These are phyloP conservation scores for Panthera tigris DNA, from an alignment of 2,113 vertebrate species.

Conservation along the genomic window DNA sequence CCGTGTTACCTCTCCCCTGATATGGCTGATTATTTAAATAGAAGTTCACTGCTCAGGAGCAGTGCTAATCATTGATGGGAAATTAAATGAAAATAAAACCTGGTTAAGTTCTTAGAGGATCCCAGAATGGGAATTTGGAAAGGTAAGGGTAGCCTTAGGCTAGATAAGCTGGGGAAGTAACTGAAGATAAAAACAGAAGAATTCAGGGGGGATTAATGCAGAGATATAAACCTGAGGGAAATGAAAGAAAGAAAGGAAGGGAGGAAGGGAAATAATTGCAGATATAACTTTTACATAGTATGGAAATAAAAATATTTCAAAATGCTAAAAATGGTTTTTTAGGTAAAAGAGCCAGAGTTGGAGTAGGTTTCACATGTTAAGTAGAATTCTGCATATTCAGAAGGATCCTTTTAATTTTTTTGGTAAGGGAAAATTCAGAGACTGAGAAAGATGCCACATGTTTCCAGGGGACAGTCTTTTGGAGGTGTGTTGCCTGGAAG, in stretches of 20 bases:
- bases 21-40: not conserved
- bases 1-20: not conserved
- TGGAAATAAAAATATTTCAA: constrained; percentile 21
- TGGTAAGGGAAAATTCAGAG: not conserved
- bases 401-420: not conserved
- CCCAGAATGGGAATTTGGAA: constrained; percentile 25
- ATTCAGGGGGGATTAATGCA: not conserved
- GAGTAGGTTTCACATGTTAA: not conserved
- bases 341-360: not conserved
- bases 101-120: not conserved
- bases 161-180: not conserved
- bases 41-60: not conserved
- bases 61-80: constrained; percentile 23
- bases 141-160: not conserved
- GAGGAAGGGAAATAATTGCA: not conserved
- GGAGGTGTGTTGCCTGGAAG: not conserved
- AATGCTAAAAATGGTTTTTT: not conserved
- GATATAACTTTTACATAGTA: not conserved
- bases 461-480: not conserved
- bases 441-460: not conserved
- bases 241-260: not conserved
- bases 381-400: not conserved
- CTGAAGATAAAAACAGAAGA: not conserved
- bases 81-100: constrained; percentile 42
- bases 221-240: not conserved